Percentiles rank a stretch among this genome's conserved stretches.
Conservation (phyloP, 1,140 invertebrate genomes). For the Rhyacophila brunnea region DNA sequence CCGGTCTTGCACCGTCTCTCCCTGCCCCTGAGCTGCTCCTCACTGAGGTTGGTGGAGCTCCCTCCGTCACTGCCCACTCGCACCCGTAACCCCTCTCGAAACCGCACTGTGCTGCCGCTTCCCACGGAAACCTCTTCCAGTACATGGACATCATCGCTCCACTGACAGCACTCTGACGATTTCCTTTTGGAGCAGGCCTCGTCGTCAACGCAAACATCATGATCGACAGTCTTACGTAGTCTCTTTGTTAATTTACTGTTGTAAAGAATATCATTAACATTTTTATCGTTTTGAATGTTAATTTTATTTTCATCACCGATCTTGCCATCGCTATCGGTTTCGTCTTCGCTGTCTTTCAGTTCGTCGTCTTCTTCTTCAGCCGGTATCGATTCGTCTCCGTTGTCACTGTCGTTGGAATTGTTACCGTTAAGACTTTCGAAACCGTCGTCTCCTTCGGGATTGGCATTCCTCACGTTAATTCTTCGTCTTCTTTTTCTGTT, state of each 20-base stretch:
- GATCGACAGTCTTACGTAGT: slow-evolving; percentile 6
- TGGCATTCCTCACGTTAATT: slow-evolving; percentile 1
- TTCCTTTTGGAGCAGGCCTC: background rate
- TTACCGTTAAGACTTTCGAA: slow-evolving; percentile 85
- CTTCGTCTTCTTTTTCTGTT: slow-evolving; percentile 4
- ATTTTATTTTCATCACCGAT: slow-evolving; percentile 40
- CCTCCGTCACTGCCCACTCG: slow-evolving; percentile 41
- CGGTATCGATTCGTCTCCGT: slow-evolving; percentile 40
- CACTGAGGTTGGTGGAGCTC: slow-evolving; percentile 38
- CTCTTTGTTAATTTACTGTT: slow-evolving; percentile 21
- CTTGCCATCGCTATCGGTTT: slow-evolving; percentile 29
- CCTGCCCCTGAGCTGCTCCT: slow-evolving; percentile 30
- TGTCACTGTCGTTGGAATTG: slow-evolving; percentile 67
- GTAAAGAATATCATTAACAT: slow-evolving; percentile 10
- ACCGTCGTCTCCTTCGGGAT: slow-evolving; percentile 69
- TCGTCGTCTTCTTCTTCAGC: slow-evolving; percentile 26
- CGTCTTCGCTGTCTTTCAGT: slow-evolving; percentile 26
- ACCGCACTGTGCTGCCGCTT: slow-evolving; percentile 22
- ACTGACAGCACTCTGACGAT: background rate
- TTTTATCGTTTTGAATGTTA: slow-evolving; percentile 10
- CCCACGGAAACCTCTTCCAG: slow-evolving; percentile 21
- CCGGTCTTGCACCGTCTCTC: slow-evolving; percentile 34
- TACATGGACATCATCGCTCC: slow-evolving; percentile 4
- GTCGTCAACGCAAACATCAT: no score
- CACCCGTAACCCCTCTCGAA: slow-evolving; percentile 6